phyloP scores from a whole-genome alignment of 2,888 invertebrate genomes.

The Ophioninae sp. region DNA sequence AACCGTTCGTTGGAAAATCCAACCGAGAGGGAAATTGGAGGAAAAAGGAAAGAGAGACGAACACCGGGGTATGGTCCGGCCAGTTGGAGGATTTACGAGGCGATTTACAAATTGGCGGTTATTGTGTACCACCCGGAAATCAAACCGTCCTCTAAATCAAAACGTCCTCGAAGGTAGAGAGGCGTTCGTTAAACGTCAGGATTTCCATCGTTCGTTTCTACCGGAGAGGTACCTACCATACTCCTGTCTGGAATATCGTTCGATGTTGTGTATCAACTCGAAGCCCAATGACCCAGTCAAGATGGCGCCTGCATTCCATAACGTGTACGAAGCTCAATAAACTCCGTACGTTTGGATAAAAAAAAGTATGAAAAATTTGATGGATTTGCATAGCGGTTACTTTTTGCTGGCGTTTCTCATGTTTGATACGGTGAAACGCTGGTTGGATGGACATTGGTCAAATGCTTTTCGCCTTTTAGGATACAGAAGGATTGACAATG shows the following conservation, averaged over 20 bases:
- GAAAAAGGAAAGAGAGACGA: conserved; percentile 4
- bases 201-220: conserved; percentile 31
- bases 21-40: not conserved
- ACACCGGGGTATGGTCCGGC: conserved; percentile 38
- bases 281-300: conserved; percentile 34
- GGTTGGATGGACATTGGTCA: not conserved
- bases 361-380: not conserved
- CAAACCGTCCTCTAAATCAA: conserved; percentile 80
- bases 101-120: conserved; percentile 81
- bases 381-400: not conserved
- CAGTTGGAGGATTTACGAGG: conserved; percentile 77
- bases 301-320: conserved; percentile 20
- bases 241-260: conserved; percentile 58
- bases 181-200: conserved; percentile 79
- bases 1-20: not conserved
- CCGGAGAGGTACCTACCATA: conserved; percentile 6
- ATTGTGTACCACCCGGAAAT: conserved; percentile 79
- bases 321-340: no score
- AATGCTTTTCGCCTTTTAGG: not conserved
- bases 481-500: no score
- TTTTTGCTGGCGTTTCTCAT: not conserved
- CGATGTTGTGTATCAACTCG: conserved; percentile 60
- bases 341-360: not conserved
- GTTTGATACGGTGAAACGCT: not conserved
- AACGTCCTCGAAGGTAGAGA: conserved; percentile 71